Base-by-base conservation (phyloP, 1,140 invertebrate species). In the Tribolium madens region DNA sequence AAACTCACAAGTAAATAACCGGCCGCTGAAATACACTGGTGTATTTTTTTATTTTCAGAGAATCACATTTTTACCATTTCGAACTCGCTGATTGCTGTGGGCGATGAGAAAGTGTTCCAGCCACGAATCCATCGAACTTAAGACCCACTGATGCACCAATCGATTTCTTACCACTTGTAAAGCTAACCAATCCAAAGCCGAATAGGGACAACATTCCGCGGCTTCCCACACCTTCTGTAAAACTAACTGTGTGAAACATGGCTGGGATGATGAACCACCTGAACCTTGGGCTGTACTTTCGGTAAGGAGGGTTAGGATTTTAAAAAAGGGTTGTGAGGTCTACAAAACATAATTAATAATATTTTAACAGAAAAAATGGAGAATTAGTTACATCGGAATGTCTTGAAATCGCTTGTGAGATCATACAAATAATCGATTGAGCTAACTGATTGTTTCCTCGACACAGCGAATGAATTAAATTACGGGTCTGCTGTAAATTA, bases 181-280 rank as follows among this genome's bases (percentile, higher is more conserved):
- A 2, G 95, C 93, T 17, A 98, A 87, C 96, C 96, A 98, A 83
- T 98, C 96, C 1, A 98, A 88, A 48, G 95, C 95, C 12, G 94
- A 93, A 85, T 96, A 94, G 2, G 96, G 95, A 79, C 95, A 96
- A 77, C 93, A 93, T 83, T 97, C 94, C 2, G 94, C 94, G 0
- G 93, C 94, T 86, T 97, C 96, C 95, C 96, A 97, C 53, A 97
- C 93, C 12, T 94, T 91, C 64, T 92, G 91, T 57, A 98, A 87
- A 72, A 97, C 93, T 26, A 97, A 88, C 83, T 96, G 94, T 0
- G 95, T 96, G 87, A 97, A 97, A 83, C 94, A 94, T 0, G 95
- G 95, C 82, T 96, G 87, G 0, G 94, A 95, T 18, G 92, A 91
- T 0, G 93, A 90, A 9, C 91, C 92, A n/a, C 91, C 91, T 53